A percentile compares a stretch with the other conserved stretches of the same genome.
These are phyloP conservation scores for Rotaria magnacalcarata DNA, from an alignment of 2,888 invertebrate genomes.

Conservation along the genomic window DNA sequence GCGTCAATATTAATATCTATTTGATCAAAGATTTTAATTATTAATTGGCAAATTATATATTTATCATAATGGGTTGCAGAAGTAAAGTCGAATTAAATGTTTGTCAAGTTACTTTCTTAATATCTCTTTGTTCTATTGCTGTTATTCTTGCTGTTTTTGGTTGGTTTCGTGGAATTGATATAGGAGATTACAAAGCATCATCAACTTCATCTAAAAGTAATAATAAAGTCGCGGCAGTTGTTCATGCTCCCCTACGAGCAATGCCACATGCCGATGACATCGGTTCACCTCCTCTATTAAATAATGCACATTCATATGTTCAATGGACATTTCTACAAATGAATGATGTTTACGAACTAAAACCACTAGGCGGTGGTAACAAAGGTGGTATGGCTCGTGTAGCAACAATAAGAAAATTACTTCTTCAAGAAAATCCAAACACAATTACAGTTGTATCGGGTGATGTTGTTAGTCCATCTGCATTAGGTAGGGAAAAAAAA, in stretches of 20 bases:
- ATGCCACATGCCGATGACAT: neutral
- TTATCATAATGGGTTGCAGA: neutral
- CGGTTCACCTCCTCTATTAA: conserved; percentile 9
- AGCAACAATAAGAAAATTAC: conserved; percentile 31
- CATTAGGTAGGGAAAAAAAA: neutral
- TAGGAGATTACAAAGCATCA: neutral
- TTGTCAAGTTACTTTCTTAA: neutral
- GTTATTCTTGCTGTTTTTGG: neutral
- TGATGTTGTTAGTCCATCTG: conserved; percentile 32
- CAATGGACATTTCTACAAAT: conserved; percentile 37
- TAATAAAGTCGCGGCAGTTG: neutral
- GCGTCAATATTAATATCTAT: too few relatives aligned
- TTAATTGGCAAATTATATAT: neutral
- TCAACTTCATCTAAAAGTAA: neutral
- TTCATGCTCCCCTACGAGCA: neutral
- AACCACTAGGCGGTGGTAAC: neutral
- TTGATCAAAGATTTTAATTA: too few relatives aligned
- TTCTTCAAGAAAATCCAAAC: neutral
- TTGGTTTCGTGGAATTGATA: conserved; percentile 21
- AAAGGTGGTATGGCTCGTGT: conserved; percentile 22
- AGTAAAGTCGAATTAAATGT: conserved; percentile 1
- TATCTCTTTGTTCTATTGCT: neutral
- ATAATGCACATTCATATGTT: neutral
- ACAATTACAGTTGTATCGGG: neutral
- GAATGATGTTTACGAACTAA: conserved; percentile 35